Evolutionary conservation across 2,797 vertebrate species (phyloP).

Genomic region (Leptodactylus fallax): DNA sequence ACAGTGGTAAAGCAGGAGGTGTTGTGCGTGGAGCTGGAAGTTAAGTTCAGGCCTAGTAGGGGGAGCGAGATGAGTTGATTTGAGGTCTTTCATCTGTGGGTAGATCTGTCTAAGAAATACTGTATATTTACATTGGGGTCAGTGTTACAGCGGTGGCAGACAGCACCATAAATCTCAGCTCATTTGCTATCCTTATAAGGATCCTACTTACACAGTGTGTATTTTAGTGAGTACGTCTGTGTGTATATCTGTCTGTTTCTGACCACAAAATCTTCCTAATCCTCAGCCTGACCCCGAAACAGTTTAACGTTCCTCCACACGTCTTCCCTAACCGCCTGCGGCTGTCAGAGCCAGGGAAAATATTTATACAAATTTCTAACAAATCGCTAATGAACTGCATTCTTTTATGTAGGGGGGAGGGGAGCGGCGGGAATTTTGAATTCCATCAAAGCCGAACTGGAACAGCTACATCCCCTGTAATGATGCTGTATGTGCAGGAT

Average conservation of each 20-base stretch:
- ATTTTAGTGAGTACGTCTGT: slow-evolving; percentile 23
- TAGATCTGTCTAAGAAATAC: slow-evolving; percentile 4
- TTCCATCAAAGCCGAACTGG: background rate
- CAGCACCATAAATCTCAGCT: slow-evolving; percentile 11
- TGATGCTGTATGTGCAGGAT: no score
- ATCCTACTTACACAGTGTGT: slow-evolving; percentile 34
- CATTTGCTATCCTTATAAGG: slow-evolving; percentile 50
- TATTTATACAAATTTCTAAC: background rate
- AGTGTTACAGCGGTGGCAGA: slow-evolving; percentile 8
- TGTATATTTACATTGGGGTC: slow-evolving; percentile 54
- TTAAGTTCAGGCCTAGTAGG: slow-evolving; percentile 17
- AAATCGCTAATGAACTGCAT: background rate
- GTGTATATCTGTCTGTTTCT: slow-evolving; percentile 29
- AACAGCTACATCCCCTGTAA: no score
- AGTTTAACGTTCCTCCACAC: slow-evolving; percentile 16
- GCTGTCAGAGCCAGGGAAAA: slow-evolving; percentile 4
- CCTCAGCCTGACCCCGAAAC: slow-evolving; percentile 23
- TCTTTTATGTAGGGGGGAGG: background rate
- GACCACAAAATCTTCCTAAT: slow-evolving; percentile 33
- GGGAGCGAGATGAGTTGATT: slow-evolving; percentile 10
- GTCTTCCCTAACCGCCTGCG: background rate
- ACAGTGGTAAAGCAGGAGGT: background rate
- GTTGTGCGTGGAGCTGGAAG: slow-evolving; percentile 26
- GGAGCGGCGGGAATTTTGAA: background rate
- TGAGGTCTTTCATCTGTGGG: slow-evolving; percentile 39